These are phyloP conservation scores for Oophaga sylvatica DNA, from an alignment of 2,797 vertebrate species.

Conservation along the genomic window DNA sequence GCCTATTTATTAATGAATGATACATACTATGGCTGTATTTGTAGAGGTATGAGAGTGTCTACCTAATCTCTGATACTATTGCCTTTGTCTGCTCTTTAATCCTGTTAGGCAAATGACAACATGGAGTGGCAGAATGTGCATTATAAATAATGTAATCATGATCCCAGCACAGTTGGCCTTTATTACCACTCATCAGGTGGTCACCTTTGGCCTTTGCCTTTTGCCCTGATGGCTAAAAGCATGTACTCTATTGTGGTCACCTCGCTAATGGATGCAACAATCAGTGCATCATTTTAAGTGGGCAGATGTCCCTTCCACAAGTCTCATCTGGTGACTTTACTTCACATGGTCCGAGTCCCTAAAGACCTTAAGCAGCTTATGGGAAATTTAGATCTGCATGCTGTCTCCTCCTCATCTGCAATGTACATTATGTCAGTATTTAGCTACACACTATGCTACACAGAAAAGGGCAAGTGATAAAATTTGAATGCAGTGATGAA, in stretches of 20 bases:
- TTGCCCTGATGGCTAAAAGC: slow-evolving; percentile 24
- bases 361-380: neutral
- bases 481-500: neutral
- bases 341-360: slow-evolving; percentile 6
- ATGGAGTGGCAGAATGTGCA: slow-evolving; percentile 15
- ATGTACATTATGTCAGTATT: neutral
- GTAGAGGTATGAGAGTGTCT: neutral
- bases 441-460: neutral
- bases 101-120: slow-evolving; percentile 15
- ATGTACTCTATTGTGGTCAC: slow-evolving; percentile 3
- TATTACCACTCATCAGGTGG: slow-evolving; percentile 28
- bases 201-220: slow-evolving; percentile 49
- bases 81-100: neutral
- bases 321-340: slow-evolving; percentile 13
- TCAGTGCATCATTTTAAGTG: slow-evolving; percentile 28
- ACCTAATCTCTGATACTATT: slow-evolving; percentile 1
- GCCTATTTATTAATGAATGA: neutral
- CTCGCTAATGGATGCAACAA: slow-evolving; percentile 41
- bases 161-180: neutral
- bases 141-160: slow-evolving; percentile 15
- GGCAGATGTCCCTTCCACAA: slow-evolving; percentile 40
- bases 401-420: neutral
- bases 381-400: neutral
- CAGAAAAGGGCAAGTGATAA: neutral
- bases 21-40: neutral